These are phyloP conservation scores for Drosophila tropicalis DNA, from an alignment of 1,140 invertebrate genomes.

Conservation along the genomic window DNA sequence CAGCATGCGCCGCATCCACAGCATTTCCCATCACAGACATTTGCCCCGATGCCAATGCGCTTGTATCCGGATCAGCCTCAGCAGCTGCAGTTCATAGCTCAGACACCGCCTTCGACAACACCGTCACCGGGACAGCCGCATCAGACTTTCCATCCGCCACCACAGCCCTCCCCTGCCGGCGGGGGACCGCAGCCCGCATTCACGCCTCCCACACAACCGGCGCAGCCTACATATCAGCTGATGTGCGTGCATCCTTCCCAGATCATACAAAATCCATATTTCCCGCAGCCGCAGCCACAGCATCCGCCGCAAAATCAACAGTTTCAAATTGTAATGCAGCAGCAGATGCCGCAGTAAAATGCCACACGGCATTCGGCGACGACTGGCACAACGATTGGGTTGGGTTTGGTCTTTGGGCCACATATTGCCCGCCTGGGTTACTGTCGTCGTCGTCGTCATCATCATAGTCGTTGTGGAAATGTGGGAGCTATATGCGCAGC, in stretches of 20 bases:
- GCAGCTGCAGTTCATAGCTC: conserved; percentile 86
- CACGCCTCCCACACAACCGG: conserved; percentile 69
- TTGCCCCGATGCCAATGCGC: conserved; percentile 85
- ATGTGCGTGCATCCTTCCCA: conserved; percentile 85
- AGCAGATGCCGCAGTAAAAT: conserved; percentile 77
- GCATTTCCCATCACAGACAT: conserved; percentile 84
- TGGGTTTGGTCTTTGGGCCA: conserved; percentile 15
- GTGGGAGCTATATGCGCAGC: conserved; percentile 45
- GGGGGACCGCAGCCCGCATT: conserved; percentile 82
- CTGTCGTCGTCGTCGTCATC: conserved; percentile 12
- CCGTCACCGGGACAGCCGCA: conserved; percentile 87
- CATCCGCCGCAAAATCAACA: conserved; percentile 75
- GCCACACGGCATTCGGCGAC: conserved; percentile 42
- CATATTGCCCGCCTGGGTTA: conserved; percentile 23
- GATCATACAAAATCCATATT: conserved; percentile 74
- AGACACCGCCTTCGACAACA: conserved; percentile 86
- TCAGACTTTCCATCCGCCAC: conserved; percentile 85
- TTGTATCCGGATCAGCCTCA: conserved; percentile 86
- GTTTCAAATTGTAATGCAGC: conserved; percentile 78
- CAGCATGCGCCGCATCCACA: conserved; percentile 87
- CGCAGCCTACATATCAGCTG: conserved; percentile 83
- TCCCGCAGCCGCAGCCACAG: conserved; percentile 67
- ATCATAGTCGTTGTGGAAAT: conserved; percentile 19
- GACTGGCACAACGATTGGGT: conserved; percentile 28
- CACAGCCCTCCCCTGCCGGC: conserved; percentile 85